Conservation (phyloP, 2,888 invertebrate species). For the Cepaea hortensis region DNA sequence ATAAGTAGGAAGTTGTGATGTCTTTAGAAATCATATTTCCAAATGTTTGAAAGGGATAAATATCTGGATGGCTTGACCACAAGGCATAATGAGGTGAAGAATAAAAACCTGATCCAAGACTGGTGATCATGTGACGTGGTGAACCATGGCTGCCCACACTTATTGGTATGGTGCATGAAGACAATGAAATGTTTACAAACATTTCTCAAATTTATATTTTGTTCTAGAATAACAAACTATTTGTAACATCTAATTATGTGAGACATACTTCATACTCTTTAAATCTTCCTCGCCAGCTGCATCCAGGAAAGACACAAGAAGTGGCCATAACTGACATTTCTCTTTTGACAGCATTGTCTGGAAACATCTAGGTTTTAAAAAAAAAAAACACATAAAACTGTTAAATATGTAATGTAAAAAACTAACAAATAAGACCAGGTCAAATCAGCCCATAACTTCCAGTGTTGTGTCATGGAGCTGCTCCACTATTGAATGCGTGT, state of each 20-base stretch:
- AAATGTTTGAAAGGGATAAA: neutral
- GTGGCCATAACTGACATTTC: slow-evolving; percentile 61
- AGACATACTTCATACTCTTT: slow-evolving; percentile 66
- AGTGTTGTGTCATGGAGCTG: too few species aligned
- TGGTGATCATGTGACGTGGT: too few species aligned
- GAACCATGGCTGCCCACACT: too few species aligned
- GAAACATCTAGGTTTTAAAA: slow-evolving; percentile 60
- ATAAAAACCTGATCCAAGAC: too few species aligned
- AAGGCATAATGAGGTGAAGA: too few species aligned
- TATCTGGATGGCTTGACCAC: too few species aligned
- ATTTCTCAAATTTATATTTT: neutral
- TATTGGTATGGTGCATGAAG: neutral
- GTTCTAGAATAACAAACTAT: neutral
- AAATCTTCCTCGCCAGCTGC: slow-evolving; percentile 68
- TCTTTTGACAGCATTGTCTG: slow-evolving; percentile 68
- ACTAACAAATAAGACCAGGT: neutral
- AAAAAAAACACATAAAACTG: neutral
- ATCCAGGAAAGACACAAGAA: slow-evolving; percentile 62
- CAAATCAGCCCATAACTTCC: too few species aligned
- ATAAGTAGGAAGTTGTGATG: too few species aligned
- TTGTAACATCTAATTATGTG: neutral
- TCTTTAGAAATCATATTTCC: neutral
- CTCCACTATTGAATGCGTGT: too few species aligned
- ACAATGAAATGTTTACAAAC: neutral
- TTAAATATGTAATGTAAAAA: neutral